Conservation (phyloP, 2,113 vertebrate genomes). For the Parus major region DNA sequence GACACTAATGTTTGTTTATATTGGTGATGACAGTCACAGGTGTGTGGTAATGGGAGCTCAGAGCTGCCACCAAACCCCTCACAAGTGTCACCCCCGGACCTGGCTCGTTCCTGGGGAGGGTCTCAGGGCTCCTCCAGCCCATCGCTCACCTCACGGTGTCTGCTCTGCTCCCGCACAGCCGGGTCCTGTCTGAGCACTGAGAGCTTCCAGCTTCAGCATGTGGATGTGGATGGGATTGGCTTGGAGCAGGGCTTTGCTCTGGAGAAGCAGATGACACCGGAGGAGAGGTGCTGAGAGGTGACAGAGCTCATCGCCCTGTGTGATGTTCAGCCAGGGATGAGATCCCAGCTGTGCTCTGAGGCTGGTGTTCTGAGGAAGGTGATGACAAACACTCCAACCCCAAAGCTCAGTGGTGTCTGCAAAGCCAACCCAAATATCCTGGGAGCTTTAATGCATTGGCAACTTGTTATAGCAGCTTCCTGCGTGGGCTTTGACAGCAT, state of each 20-base stretch:
- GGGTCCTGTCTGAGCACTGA: fast-evolving
- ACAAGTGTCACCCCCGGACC: not conserved
- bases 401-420: not conserved
- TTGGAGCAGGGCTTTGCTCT: not conserved
- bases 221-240: fast-evolving
- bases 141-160: fast-evolving
- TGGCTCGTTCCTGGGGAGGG: not conserved
- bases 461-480: not conserved
- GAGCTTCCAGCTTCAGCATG: not conserved
- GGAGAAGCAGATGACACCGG: not conserved
- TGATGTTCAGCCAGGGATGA: not conserved
- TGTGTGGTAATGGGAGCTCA: not conserved
- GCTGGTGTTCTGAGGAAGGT: not conserved
- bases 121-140: not conserved
- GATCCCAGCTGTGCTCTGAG: not conserved
- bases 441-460: not conserved
- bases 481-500: not conserved
- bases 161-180: not conserved
- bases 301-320: not conserved
- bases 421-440: not conserved
- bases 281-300: not conserved
- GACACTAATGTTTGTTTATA: fast-evolving
- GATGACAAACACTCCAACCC: not conserved
- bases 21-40: not conserved
- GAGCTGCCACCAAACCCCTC: fast-evolving